These are phyloP conservation scores for western clawed frog (Xenopus tropicalis) DNA, from an alignment of 2,113 vertebrate species.

Conservation along the genomic window DNA sequence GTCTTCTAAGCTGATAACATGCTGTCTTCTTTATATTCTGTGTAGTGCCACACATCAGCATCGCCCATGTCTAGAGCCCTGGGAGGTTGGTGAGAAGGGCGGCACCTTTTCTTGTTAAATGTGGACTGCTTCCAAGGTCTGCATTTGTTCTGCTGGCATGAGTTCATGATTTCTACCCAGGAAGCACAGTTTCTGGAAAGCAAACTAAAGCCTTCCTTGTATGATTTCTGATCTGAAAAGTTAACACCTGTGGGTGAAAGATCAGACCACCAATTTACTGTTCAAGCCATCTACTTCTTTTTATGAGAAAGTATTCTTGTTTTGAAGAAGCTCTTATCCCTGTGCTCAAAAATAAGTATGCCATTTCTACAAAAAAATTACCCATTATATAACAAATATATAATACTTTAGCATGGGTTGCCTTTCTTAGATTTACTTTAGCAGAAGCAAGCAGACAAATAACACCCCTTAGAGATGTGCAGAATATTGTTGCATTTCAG, in stretches of 20 bases:
- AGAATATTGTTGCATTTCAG: no score
- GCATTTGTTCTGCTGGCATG: constrained; percentile 30
- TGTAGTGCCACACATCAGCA: constrained; percentile 19
- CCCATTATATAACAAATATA: no score
- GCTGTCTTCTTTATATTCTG: constrained; percentile 4
- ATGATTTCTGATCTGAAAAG: not conserved
- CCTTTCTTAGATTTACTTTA: no score
- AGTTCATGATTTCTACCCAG: constrained; percentile 17
- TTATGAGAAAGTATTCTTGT: not conserved
- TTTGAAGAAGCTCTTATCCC: not conserved
- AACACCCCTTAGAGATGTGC: no score
- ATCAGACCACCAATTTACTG: constrained; percentile 6
- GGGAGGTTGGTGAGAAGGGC: constrained; percentile 28
- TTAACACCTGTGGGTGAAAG: not conserved
- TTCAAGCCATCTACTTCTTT: not conserved
- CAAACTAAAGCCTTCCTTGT: constrained; percentile 7
- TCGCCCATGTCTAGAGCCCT: constrained; percentile 26
- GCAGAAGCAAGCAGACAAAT: no score
- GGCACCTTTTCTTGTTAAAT: constrained; percentile 17
- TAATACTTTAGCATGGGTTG: no score
- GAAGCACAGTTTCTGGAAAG: constrained; percentile 36
- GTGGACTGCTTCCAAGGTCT: constrained; percentile 32
- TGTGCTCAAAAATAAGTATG: no score
- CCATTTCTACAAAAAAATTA: no score
- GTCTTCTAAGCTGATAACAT: not conserved